Evolutionary conservation across 2,797 vertebrate species (phyloP), one percentile per base, ranked within the genome.

Genomic region (Gymnothorax javanicus): DNA sequence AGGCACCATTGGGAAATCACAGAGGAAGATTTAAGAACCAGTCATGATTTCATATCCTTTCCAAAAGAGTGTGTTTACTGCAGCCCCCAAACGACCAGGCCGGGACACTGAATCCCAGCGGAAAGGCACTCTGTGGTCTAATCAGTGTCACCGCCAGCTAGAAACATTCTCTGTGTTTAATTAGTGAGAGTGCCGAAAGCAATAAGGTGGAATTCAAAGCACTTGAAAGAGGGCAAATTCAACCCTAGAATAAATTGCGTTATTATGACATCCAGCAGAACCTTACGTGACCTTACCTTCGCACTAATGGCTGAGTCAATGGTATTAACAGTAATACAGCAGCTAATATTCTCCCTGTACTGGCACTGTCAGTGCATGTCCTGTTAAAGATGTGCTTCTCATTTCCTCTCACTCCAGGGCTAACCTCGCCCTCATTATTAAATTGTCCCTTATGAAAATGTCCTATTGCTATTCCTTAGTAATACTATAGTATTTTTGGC

Each of bases 261-360:
- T 27, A 15, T n/a, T n/a, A 27, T 43, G 9, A 27, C 33, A 11
- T 27, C 7, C 71, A 75, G 33, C 69, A 73, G 69, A 59, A 67
- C 83, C 64, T 75, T 20, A n/a, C 85, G 84, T 58, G 23, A 87
- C 88, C 87, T 89, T 88, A 91, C 33, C 71, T 59, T 15, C 6
- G 58, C 15, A 52, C 25, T n/a, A 69, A 69, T 23, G n/a, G 25
- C 8, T 33, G 25, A 12, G 33, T 25, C 25, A 33, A 9, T 33
- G 27, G 69, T 12, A 27, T 33, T 27, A 13, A 4, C 27, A 33
- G 27, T 33, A 12, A n/a, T 69, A 0, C n/a, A 12, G 13, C 69
- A 33, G n/a, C 9, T 4, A 73, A 12, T 13, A 73, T 43, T 27
- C 25, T 67, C 27, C 23, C 23, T 73, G 13, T 43, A 73, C 62